Conservation (phyloP, 2,113 vertebrate genomes). For the Capreolus pygargus region DNA sequence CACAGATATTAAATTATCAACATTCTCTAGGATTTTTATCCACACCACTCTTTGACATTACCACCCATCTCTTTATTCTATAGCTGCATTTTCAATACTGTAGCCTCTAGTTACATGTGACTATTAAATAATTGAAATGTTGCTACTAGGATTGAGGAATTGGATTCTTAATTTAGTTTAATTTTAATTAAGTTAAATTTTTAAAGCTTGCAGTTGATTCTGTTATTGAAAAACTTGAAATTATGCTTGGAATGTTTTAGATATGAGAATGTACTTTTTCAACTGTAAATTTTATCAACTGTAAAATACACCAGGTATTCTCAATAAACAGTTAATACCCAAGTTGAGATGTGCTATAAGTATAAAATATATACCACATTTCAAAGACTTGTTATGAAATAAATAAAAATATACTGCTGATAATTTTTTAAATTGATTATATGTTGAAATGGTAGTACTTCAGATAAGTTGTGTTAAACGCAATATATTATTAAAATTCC, state of each 20-base stretch:
- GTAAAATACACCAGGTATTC: background rate
- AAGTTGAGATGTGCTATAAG: background rate
- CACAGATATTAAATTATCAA: background rate
- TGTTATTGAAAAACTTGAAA: slow-evolving; percentile 28
- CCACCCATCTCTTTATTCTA: background rate
- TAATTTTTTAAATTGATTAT: background rate
- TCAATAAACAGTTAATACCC: background rate
- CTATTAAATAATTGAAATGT: slow-evolving; percentile 59
- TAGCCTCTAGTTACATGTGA: background rate
- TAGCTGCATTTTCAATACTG: background rate
- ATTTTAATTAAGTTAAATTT: slow-evolving; percentile 68
- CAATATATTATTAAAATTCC: background rate
- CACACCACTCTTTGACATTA: background rate
- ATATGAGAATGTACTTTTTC: slow-evolving; percentile 11
- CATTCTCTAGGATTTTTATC: background rate
- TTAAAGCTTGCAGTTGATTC: slow-evolving; percentile 47
- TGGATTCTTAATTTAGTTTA: slow-evolving; percentile 60
- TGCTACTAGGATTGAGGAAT: background rate
- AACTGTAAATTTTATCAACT: slow-evolving; percentile 41
- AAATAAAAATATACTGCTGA: background rate
- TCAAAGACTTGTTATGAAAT: background rate
- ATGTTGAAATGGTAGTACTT: background rate
- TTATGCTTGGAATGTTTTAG: background rate
- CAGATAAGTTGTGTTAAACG: background rate
- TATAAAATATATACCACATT: background rate